These are phyloP conservation scores for Papilio protenor DNA, from an alignment of 2,888 invertebrate genomes.

Conservation along the genomic window DNA sequence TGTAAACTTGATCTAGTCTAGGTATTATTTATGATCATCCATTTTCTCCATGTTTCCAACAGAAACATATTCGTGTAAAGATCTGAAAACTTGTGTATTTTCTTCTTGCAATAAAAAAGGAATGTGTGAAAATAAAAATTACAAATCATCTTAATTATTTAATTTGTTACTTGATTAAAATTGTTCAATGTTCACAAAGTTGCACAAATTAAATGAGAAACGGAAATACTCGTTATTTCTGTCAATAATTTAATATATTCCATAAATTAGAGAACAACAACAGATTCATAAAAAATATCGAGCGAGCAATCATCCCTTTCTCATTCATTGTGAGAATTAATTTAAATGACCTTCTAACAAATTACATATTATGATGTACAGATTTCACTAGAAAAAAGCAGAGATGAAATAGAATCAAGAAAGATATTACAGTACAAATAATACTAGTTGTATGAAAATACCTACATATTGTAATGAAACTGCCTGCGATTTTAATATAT, in stretches of 20 bases:
- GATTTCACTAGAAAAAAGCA: constrained; percentile 16
- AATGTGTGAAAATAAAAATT: constrained; percentile 36
- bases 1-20: too few relatives aligned
- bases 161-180: constrained; percentile 60
- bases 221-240: constrained; percentile 55
- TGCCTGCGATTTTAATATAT: not conserved
- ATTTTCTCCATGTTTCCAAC: not conserved
- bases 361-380: constrained; percentile 48
- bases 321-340: constrained; percentile 59
- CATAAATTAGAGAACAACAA: constrained; percentile 37
- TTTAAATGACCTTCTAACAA: constrained; percentile 47
- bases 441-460: not conserved
- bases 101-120: not conserved
- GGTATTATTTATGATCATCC: too few relatives aligned
- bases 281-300: constrained; percentile 48
- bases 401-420: constrained; percentile 29
- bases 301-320: constrained; percentile 62
- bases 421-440: constrained; percentile 3
- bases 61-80: not conserved
- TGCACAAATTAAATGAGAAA: constrained; percentile 70
- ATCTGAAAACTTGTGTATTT: not conserved
- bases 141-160: constrained; percentile 55
- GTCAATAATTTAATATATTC: constrained; percentile 50
- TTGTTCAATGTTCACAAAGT: constrained; percentile 57
- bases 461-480: not conserved